Base-by-base conservation (phyloP, 2,113 vertebrate genomes). In the Paramormyrops kingsleyae region DNA sequence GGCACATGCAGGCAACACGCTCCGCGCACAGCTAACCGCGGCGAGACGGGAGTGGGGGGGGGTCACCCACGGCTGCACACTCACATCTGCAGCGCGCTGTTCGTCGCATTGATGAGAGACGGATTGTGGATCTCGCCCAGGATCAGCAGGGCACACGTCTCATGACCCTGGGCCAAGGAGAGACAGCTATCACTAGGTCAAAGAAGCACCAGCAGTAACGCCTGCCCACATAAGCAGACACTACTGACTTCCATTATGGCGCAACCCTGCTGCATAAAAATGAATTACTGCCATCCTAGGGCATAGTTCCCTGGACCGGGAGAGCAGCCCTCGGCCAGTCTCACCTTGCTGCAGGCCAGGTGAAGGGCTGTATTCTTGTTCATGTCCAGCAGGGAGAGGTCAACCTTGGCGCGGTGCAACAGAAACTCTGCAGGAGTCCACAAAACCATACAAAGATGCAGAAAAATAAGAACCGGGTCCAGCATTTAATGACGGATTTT, bases 341-440 rank as follows among this genome's bases (percentile, higher is more conserved):
- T 42, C 90, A 99, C 98, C 97, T 98, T 98, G 96, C 95, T 98
- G 96, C 98, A 99, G 94, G 98, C 98, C 95, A 99, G 95, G 95
- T 99, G 98, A 94, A 99, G 97, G 94, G 97, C 98, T 70, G 98
- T 99, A 96, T 99, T 99, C 95, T 97, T 97, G 95, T 97, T 97
- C 95, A 96, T 95, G 91, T 99, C 98, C 95, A 97, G 95, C 95
- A 98, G 95, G 91, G 97, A 97, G 91, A 98, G 95, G 92, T 99
- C 97, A 47, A 97, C 97, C 95, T 98, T 98, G 7, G 95, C 97
- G 90, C 97, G 96, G 93, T 96, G 98, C 92, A 99, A 96, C 95
- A 99, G 96, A 93, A 97, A 97, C 93, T 99, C 98, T 99, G 93
- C 1, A 90, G 89, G 0, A 77, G 77, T 53, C 92, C 44, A n/a